phyloP scores from a whole-genome alignment of 2,113 vertebrate genomes.

The Poecile atricapillus region DNA sequence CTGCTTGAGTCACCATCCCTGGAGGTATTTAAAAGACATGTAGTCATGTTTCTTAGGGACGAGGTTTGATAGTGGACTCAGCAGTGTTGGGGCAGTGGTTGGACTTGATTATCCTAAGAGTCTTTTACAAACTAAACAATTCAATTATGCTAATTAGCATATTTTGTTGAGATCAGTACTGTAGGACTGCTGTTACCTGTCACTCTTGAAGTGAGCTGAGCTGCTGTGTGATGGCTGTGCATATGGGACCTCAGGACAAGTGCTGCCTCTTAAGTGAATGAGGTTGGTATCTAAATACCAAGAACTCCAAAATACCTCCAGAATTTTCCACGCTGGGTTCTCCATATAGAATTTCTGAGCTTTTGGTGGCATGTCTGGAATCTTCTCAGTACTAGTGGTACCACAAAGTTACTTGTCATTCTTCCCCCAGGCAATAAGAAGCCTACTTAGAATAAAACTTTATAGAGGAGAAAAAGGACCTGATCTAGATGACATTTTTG shows the following conservation, averaged over 20 bases:
- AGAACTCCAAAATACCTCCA: neutral
- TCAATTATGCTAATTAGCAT: neutral
- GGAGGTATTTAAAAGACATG: neutral
- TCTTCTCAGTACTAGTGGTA: neutral
- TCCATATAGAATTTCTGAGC: neutral
- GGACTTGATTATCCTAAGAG: neutral
- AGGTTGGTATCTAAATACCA: neutral
- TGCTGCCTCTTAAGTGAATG: neutral
- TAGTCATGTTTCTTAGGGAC: neutral
- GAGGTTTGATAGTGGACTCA: neutral
- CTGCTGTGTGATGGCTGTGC: neutral
- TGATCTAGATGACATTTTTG: neutral
- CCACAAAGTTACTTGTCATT: neutral
- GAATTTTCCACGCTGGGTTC: accelerated
- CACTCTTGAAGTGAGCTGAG: neutral
- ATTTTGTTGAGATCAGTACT: neutral
- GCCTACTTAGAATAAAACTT: neutral
- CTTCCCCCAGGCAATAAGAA: neutral
- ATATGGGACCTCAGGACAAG: neutral
- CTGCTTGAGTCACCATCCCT: neutral
- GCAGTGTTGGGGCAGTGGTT: neutral
- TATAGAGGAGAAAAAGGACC: neutral
- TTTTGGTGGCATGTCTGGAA: neutral
- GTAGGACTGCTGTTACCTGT: neutral
- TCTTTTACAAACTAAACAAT: neutral